Conservation (phyloP, 2,797 vertebrate genomes). For the Bufotes viridis region DNA sequence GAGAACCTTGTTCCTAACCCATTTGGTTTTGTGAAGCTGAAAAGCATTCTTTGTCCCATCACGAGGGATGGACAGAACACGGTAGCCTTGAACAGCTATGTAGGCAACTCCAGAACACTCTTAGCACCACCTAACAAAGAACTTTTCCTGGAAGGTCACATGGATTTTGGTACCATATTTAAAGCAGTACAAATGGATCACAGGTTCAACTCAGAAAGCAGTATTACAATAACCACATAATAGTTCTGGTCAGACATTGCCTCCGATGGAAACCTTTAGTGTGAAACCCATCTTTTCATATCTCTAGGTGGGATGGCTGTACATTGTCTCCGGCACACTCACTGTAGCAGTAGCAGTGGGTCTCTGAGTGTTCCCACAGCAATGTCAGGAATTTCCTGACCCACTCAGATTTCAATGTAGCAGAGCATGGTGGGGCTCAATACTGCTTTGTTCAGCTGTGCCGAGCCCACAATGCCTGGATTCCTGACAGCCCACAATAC, state of each 20-base stretch:
- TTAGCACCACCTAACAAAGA: neutral
- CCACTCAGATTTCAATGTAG: constrained; percentile 59
- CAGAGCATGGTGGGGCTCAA: constrained; percentile 52
- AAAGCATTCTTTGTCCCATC: neutral
- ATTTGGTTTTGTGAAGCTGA: neutral
- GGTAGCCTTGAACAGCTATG: neutral
- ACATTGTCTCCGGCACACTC: constrained; percentile 40
- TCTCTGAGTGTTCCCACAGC: constrained; percentile 47
- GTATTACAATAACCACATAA: neutral
- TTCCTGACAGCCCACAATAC: constrained; percentile 55
- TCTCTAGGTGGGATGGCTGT: neutral
- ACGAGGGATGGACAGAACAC: neutral
- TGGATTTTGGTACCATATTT: neutral
- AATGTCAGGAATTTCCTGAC: constrained; percentile 61
- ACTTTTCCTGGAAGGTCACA: too few species aligned
- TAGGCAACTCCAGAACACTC: neutral
- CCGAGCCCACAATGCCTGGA: constrained; percentile 55
- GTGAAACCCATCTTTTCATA: neutral
- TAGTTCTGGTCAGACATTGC: neutral
- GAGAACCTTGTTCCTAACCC: neutral
- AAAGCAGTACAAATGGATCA: neutral
- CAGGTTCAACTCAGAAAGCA: neutral
- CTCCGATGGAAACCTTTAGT: neutral
- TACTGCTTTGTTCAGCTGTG: constrained; percentile 59
- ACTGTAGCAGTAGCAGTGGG: constrained; percentile 57